Evolutionary conservation across 64 coral and sea anemone genomes (phyloP), one percentile per base, ranked within the genome.

Genomic region (Actinia tenebrosa): DNA sequence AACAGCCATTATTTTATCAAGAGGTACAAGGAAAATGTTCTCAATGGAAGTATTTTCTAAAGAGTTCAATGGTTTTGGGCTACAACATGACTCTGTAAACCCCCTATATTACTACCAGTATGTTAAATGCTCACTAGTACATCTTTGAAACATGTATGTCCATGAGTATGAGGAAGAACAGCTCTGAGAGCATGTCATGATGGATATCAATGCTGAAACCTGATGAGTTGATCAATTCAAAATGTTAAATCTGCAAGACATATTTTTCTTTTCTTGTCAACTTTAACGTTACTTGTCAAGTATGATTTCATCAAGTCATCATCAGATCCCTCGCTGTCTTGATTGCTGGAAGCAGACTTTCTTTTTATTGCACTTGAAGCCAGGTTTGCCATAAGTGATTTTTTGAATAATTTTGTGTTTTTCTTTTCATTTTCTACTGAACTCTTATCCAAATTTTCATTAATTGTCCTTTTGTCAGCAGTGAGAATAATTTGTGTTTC

Each of bases 211-310:
- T 20, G 27, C 22, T 30, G 13, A 75, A 22, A 7, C 64, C 3
- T 69, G 22, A n/a, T n/a, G 64, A 69, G 64, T 10, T 75, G 26
- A 14, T 30, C n/a, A 30, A 15, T 42, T 42, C 25, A 75, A 42
- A 75, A 75, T 42, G 26, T 13, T 13, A 75, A 75, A 75, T 75
- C 69, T 75, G 26, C 69, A 30, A 75, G 14, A 11, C 69, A 75
- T 30, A 75, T n/a, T 75, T 75, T 75, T 30, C 69, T 75, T 75
- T 75, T 75, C 69, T 75, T 75, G 23, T 75, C 26, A 14, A 42
- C 69, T 75, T 43, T 42, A 30, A 30, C 27, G 16, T 75, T 15
- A 75, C 69, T 75, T 30, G 2, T 43, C 27, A 75, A 42, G 25
- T 75, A 75, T 75, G 13, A 37, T 75, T 30, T 9, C 27, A 75